phyloP scores from a whole-genome alignment of 2,113 vertebrate genomes.

The Pluvianellus socialis region DNA sequence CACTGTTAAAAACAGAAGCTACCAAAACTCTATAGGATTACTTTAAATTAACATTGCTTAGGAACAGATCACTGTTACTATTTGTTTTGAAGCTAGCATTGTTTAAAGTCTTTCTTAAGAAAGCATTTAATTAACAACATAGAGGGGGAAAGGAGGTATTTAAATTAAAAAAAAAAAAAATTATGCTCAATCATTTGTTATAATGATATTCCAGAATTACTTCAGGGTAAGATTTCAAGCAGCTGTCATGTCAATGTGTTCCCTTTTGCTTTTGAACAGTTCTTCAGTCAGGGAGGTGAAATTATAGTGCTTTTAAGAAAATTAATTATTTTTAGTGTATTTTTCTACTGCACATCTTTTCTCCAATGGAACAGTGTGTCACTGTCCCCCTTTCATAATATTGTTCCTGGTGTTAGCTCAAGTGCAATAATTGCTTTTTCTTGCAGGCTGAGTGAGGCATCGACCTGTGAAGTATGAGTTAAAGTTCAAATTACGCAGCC shows the following conservation, averaged over 20 bases:
- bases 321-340: slow-evolving; percentile 44
- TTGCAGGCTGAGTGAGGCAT: slow-evolving; percentile 57
- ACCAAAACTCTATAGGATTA: neutral
- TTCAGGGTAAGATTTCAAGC: slow-evolving; percentile 14
- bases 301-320: slow-evolving; percentile 76
- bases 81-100: neutral
- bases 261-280: slow-evolving; percentile 60
- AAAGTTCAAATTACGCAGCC: slow-evolving; percentile 71
- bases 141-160: neutral
- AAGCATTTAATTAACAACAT: neutral
- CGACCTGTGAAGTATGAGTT: slow-evolving; percentile 68
- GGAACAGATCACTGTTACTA: neutral
- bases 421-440: slow-evolving; percentile 73
- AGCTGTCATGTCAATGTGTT: slow-evolving; percentile 8
- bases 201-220: neutral
- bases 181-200: neutral
- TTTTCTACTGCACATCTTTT: slow-evolving; percentile 46
- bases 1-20: neutral
- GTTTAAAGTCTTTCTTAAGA: neutral
- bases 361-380: slow-evolving; percentile 44
- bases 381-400: slow-evolving; percentile 43
- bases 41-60: neutral
- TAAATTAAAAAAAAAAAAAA: neutral
- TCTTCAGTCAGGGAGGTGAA: slow-evolving; percentile 56
- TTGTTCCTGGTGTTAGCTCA: slow-evolving; percentile 48